phyloP scores from a whole-genome alignment of 92 coral and sea anemone species.

The Micromussa lordhowensis region DNA sequence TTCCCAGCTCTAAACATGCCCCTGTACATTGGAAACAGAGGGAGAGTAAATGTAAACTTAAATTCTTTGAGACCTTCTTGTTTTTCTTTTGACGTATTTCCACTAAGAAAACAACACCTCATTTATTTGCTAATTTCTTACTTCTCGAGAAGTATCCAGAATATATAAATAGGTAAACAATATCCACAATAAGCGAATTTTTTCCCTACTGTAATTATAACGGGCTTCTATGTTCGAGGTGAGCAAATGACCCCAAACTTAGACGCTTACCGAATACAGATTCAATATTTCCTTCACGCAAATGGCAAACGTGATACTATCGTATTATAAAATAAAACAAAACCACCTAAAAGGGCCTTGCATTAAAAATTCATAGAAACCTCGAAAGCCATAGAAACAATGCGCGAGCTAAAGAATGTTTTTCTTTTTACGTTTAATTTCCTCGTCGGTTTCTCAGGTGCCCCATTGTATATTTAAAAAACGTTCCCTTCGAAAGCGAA shows the following conservation, averaged over 20 bases:
- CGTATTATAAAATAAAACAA: slow-evolving; percentile 20
- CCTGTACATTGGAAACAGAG: no score
- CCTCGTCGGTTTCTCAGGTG: neutral
- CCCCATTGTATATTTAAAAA: neutral
- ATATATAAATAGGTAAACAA: neutral
- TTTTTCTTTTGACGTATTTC: neutral
- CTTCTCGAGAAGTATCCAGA: neutral
- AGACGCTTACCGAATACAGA: neutral
- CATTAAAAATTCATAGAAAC: slow-evolving; percentile 40
- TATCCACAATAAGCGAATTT: neutral
- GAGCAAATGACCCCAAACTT: neutral
- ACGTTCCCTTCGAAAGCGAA: neutral
- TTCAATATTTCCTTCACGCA: neutral
- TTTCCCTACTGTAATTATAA: neutral
- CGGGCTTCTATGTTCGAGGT: neutral
- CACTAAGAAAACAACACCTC: neutral
- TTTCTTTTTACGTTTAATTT: neutral
- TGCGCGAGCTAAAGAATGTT: slow-evolving; percentile 29
- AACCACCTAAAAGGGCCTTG: slow-evolving; percentile 5
- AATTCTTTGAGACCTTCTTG: neutral
- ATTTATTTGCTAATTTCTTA: neutral
- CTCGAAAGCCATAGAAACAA: slow-evolving; percentile 24
- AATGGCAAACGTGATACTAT: slow-evolving; percentile 12
- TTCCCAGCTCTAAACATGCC: neutral
- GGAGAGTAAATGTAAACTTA: neutral